Base-by-base conservation (phyloP, 2,797 vertebrate genomes). In the Aphelocoma californica region DNA sequence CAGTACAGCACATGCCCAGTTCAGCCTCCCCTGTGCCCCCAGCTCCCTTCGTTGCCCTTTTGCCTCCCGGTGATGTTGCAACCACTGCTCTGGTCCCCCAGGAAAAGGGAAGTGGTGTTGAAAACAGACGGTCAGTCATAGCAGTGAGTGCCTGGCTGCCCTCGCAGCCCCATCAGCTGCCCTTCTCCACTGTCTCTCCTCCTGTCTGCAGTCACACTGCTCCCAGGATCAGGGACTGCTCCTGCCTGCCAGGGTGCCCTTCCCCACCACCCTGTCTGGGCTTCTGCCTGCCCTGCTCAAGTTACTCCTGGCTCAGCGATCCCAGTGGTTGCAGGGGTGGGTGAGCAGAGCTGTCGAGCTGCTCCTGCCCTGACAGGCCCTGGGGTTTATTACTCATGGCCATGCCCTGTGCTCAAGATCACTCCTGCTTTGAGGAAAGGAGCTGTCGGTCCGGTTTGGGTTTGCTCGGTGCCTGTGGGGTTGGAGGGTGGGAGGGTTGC, bases 341-440 rank as follows among this genome's bases (percentile, higher is more conserved):
- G 56, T 7, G 3, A 70, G 74, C 23, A 2, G 85, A 79, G 31
- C 88, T 19, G 5, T 56, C 3, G 75, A 67, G 19, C 80, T 32
- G 86, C 65, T 78, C 83, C 2, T 94, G 93, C 93, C 93, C 80
- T 4, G 5, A 84, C 96, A 86, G 81, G 95, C 88, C 75, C 50
- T 75, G 73, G 77, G 78, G 66, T 92, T 88, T 69, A 73, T 92
- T 96, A 94, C 92, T 95, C 92, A 92, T 3, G 21, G 70, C 86
- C 13, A 0, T 92, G 91, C 93, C 81, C 69, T 38, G 58, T 2
- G 6, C 62, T 65, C 3, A 56, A 11, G 65, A 92, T 82, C 1
- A 0, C 50, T 83, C 32, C 45, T 48, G 64, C 78, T 82, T 58
- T 47, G 71, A 66, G 67, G 64, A 81, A 9, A 48, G 28, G 84